These are phyloP conservation scores for Cecidostiba fungosa DNA, from an alignment of 2,888 invertebrate genomes.

Conservation along the genomic window DNA sequence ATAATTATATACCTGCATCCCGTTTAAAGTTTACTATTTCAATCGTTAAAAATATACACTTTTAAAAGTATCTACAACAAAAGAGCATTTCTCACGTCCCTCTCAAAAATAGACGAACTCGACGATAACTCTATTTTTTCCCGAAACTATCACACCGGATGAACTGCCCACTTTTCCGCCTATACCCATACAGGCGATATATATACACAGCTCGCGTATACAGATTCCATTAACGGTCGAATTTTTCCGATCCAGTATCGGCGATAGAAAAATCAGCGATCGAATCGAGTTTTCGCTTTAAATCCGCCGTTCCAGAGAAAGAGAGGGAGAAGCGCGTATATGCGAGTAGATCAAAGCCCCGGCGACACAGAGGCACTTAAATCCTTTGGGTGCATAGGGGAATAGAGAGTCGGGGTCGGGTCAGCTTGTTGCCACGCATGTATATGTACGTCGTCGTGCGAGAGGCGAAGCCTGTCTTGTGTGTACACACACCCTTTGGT, in stretches of 20 bases:
- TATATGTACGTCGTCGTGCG: not conserved
- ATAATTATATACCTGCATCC: no score
- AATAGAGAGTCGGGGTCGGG: not conserved
- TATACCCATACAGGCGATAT: not conserved
- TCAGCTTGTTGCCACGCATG: constrained; percentile 8
- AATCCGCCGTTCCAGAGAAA: not conserved
- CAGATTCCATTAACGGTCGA: constrained; percentile 27
- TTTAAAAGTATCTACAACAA: not conserved
- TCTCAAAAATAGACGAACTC: not conserved
- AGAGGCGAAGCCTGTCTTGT: not conserved
- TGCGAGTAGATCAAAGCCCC: constrained; percentile 46
- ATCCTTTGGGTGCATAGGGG: constrained; percentile 25
- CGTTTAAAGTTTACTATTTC: no score
- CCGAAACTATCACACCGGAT: not conserved
- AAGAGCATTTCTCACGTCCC: not conserved
- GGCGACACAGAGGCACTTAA: constrained; percentile 33
- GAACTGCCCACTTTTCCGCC: not conserved
- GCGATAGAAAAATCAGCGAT: constrained; percentile 14
- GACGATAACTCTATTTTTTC: not conserved
- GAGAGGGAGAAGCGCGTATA: not conserved
- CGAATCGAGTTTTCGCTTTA: constrained; percentile 45
- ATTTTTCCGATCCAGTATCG: not conserved
- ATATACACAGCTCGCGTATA: not conserved
- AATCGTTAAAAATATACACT: not conserved
- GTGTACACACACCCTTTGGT: not conserved